Percentiles rank a stretch among this genome's conserved stretches.
These are phyloP conservation scores for Entomobrya proxima DNA, from an alignment of 2,888 invertebrate species.

Conservation along the genomic window DNA sequence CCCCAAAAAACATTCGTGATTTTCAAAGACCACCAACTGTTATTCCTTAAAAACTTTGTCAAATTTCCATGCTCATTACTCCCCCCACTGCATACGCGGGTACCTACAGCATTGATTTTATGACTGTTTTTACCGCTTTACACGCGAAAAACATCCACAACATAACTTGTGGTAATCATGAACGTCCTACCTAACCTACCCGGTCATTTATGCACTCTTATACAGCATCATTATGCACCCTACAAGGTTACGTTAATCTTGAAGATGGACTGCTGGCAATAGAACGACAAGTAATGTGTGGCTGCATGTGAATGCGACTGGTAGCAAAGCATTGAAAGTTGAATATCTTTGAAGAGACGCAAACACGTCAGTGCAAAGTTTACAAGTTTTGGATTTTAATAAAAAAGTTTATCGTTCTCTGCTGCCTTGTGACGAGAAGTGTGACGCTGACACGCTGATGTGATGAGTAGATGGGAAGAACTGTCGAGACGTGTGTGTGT, in stretches of 20 bases:
- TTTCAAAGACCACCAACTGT: conserved; percentile 24
- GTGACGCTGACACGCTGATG: background rate
- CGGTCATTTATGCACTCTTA: conserved; percentile 4
- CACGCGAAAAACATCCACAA: background rate
- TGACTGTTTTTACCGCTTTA: background rate
- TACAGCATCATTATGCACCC: background rate
- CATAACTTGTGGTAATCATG: background rate
- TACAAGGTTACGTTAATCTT: no score
- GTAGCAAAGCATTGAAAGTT: background rate
- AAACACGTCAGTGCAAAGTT: background rate
- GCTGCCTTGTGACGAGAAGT: background rate
- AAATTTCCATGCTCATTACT: conserved; percentile 5
- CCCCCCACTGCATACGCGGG: background rate
- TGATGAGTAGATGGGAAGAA: background rate
- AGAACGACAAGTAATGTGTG: background rate
- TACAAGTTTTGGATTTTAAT: conserved; percentile 33
- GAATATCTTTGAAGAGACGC: background rate
- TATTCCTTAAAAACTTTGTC: conserved; percentile 8
- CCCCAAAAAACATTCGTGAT: background rate
- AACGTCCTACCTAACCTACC: background rate
- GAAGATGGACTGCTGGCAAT: no score
- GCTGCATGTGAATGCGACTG: background rate
- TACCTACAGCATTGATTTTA: conserved; percentile 34
- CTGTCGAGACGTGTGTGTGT: conserved; percentile 1
- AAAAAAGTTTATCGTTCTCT: conserved; percentile 10